These are phyloP conservation scores for Falco punctatus DNA, from an alignment of 2,113 vertebrate species.

Conservation along the genomic window DNA sequence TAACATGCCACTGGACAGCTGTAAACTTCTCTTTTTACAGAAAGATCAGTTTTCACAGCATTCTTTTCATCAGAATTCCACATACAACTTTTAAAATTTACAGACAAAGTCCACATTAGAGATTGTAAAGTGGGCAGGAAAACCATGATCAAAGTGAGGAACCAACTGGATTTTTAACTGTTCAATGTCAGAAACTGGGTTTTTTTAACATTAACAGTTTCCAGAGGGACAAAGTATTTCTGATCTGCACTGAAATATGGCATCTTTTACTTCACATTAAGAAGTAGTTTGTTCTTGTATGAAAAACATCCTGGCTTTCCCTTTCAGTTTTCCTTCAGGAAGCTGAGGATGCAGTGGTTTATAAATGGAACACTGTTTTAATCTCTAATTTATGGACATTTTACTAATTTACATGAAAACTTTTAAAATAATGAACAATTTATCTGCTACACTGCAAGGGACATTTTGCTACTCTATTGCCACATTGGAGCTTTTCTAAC, in stretches of 20 bases:
- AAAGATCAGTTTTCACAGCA: not conserved
- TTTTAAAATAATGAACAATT: not conserved
- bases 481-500: not conserved
- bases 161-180: not conserved
- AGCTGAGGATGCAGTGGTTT: not conserved
- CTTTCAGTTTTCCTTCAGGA: not conserved
- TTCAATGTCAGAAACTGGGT: not conserved
- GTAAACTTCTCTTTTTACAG: not conserved
- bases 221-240: not conserved
- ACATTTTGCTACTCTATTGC: not conserved
- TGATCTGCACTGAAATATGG: not conserved
- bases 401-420: not conserved
- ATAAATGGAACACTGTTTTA: not conserved
- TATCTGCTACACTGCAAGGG: not conserved
- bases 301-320: not conserved
- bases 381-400: not conserved
- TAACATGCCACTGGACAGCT: not conserved
- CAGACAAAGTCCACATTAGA: not conserved
- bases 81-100: not conserved
- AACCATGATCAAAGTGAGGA: not conserved
- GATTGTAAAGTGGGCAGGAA: not conserved
- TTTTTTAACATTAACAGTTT: not conserved
- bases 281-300: not conserved
- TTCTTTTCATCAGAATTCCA: not conserved
- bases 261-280: not conserved